These are phyloP conservation scores for Melanogrammus aeglefinus DNA, from an alignment of 2,797 vertebrate genomes.

Conservation along the genomic window DNA sequence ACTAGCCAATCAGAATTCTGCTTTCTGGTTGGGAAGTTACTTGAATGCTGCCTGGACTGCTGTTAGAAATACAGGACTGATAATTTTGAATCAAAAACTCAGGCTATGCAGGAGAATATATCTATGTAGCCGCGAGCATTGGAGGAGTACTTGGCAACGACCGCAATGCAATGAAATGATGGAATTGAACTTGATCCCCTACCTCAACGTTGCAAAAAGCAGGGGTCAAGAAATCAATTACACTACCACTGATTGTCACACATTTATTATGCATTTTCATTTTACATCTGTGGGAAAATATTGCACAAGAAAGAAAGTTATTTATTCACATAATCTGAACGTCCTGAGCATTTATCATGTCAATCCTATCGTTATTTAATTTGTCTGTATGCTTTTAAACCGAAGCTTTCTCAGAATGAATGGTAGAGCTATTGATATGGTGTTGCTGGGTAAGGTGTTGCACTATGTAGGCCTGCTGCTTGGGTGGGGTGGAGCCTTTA, in stretches of 20 bases:
- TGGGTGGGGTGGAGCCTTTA: conserved; percentile 10
- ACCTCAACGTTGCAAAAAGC: conserved; percentile 40
- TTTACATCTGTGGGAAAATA: conserved; percentile 39
- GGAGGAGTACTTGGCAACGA: conserved; percentile 40
- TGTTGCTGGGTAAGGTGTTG: conserved; percentile 21
- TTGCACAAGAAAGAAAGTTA: conserved; percentile 22
- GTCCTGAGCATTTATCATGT: conserved; percentile 20
- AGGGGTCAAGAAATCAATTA: conserved; percentile 34
- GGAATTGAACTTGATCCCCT: conserved; percentile 40
- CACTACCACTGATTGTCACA: conserved; percentile 55
- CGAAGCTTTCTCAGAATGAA: conserved; percentile 16
- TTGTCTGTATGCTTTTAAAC: conserved; percentile 25
- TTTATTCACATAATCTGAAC: conserved; percentile 40
- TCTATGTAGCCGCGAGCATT: conserved; percentile 24
- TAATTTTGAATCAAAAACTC: conserved; percentile 32
- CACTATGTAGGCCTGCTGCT: conserved; percentile 18
- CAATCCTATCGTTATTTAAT: conserved; percentile 14
- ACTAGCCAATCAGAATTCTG: conserved; percentile 59
- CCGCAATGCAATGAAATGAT: conserved; percentile 53
- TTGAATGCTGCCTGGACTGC: conserved; percentile 51
- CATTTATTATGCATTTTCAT: conserved; percentile 59
- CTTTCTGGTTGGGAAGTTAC: conserved; percentile 34
- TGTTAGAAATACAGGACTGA: conserved; percentile 32
- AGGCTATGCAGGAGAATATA: conserved; percentile 10
- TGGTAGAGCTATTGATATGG: background rate